These are phyloP conservation scores for Enhydra lutris DNA, from an alignment of 2,113 vertebrate genomes.

Conservation along the genomic window DNA sequence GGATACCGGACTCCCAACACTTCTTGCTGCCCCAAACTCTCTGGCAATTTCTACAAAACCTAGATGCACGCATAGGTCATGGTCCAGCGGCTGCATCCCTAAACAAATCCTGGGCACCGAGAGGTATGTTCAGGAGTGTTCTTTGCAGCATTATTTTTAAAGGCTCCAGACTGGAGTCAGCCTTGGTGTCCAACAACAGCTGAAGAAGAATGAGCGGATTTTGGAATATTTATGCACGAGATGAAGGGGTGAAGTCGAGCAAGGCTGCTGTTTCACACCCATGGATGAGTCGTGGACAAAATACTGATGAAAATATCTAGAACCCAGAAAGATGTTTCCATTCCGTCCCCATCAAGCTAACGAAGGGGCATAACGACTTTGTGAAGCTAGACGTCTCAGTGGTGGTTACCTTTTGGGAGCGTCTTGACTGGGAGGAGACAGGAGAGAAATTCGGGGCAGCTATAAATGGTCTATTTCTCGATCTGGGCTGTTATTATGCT, in stretches of 20 bases:
- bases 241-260: neutral
- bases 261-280: neutral
- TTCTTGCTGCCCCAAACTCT: neutral
- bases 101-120: too few species aligned
- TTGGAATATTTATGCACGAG: neutral
- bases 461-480: neutral
- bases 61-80: rapidly evolving
- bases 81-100: neutral
- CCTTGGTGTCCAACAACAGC: neutral
- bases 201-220: too few species aligned
- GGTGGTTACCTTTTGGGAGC: neutral
- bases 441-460: neutral
- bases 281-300: neutral
- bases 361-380: neutral
- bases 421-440: neutral
- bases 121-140: neutral
- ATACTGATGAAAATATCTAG: neutral
- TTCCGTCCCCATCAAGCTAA: neutral
- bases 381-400: neutral
- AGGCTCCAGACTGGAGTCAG: neutral
- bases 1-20: too few species aligned
- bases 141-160: neutral
- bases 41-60: neutral
- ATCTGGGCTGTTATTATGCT: neutral
- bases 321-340: neutral